Evolutionary conservation across 2,888 invertebrate genomes (phyloP).

Genomic region (Sphaerophoria taeniata): DNA sequence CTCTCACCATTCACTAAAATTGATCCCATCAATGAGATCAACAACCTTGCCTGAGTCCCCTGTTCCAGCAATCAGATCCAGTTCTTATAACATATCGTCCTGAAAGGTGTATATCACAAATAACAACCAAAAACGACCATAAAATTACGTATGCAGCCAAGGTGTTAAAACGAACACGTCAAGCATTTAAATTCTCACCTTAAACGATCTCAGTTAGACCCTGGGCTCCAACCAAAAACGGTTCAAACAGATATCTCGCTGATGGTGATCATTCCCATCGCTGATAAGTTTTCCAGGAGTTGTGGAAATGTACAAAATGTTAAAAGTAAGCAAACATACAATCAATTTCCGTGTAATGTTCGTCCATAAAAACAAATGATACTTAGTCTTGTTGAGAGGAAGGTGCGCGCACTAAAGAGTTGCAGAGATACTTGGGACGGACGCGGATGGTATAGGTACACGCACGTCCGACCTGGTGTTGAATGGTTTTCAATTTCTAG

Average conservation of each 20-base stretch:
- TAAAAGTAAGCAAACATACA: constrained; percentile 13
- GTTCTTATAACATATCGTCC: constrained; percentile 59
- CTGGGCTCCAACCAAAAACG: constrained; percentile 2
- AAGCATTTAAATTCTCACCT: constrained; percentile 75
- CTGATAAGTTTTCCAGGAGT: constrained; percentile 60
- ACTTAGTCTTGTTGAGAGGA: background rate
- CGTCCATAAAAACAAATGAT: constrained; percentile 52
- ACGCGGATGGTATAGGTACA: background rate
- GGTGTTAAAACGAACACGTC: constrained; percentile 72
- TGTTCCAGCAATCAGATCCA: constrained; percentile 59
- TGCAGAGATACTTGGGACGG: background rate
- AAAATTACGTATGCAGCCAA: constrained; percentile 71
- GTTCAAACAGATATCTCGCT: constrained; percentile 8
- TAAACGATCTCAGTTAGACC: constrained; percentile 4
- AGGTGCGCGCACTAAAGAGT: background rate
- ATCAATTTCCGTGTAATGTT: constrained; percentile 65
- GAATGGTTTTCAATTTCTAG: constrained; percentile 63
- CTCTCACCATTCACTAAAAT: too few species aligned
- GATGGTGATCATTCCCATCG: constrained; percentile 56
- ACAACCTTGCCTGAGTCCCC: background rate
- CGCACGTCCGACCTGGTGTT: constrained; percentile 11
- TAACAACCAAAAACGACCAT: constrained; percentile 40
- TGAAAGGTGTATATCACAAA: constrained; percentile 14
- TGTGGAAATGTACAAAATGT: background rate
- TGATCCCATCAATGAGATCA: too few species aligned